Base-by-base conservation (phyloP, 2,888 invertebrate species). In the Formica aserva region DNA sequence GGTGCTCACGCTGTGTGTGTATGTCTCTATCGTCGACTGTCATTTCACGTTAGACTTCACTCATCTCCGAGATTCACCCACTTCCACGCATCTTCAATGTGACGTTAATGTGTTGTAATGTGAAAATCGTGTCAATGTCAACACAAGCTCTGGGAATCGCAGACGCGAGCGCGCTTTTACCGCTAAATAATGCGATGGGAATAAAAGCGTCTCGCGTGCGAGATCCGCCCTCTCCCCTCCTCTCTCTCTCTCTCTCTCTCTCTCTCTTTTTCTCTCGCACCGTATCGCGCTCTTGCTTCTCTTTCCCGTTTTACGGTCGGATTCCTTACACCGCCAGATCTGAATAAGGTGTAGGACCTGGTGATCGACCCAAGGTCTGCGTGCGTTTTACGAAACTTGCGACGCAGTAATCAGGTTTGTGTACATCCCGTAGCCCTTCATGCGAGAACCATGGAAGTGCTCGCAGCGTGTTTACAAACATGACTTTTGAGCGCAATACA, bases 381-480 rank as follows among this genome's bases (percentile, higher is more conserved):
- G 11, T n/a, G 29, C 29, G n/a, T 67, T 38, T 52, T 13, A 29
- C 13, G 41, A 60, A 57, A 78, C 18, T 38, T 77, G 66, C 67
- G 77, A 67, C 77, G 77, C 55, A 67, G 26, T 66, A 15, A 11
- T 5, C 45, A 26, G 35, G 22, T 69, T 32, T 26, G 77, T 32
- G 57, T 32, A 48, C 52, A 32, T 32, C 29, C 22, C 57, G 29
- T 63, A n/a, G 29, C 11, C 32, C n/a, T 57, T 45, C 26, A 29
- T 13, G 13, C 57, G 29, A 52, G 13, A 69, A 38, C 18, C 55
- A 60, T 60, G 78, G 22, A 15, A 3, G 78, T 38, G 66, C 15
- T n/a, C 69, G 11, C 18, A 29, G 38, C 38, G 57, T 78, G 78
- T 78, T 78, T 78, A 78, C 78, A 71, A 71, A 57, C 78, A 78